phyloP scores from a whole-genome alignment of 1,140 invertebrate genomes.

The Sycobia sp. region DNA sequence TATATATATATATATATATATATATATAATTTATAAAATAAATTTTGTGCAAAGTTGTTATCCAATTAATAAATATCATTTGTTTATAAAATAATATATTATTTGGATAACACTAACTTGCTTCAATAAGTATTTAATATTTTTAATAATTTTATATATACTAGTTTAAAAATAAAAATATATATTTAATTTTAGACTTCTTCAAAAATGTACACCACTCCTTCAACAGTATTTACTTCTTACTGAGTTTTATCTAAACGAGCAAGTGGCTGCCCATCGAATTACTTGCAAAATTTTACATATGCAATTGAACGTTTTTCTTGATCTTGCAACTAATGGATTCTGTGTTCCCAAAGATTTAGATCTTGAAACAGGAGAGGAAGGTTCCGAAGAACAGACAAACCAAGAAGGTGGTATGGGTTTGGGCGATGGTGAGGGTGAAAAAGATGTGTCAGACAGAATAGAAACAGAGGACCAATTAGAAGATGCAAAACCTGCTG shows the following conservation, averaged over 20 bases:
- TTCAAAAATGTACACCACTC: constrained; percentile 66
- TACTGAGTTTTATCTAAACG: constrained; percentile 77
- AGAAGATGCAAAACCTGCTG: constrained; percentile 82
- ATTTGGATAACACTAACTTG: no score
- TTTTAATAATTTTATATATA: not conserved
- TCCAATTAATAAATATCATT: no score
- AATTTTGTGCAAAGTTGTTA: no score
- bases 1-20: no score
- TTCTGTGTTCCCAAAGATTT: constrained; percentile 91
- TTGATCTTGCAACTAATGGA: constrained; percentile 85
- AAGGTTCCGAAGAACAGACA: constrained; percentile 63
- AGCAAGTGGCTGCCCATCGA: constrained; percentile 77
- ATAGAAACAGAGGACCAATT: constrained; percentile 95
- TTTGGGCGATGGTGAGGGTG: constrained; percentile 89
- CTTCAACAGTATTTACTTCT: constrained; percentile 78
- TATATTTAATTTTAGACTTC: constrained; percentile 38
- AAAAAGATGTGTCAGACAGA: constrained; percentile 92
- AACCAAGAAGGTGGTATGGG: constrained; percentile 73
- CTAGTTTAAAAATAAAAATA: no score
- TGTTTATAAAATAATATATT: no score
- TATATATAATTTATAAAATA: no score
- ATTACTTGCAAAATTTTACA: constrained; percentile 82
- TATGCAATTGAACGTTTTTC: constrained; percentile 82
- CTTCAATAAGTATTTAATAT: no score
- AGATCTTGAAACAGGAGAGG: constrained; percentile 68